Conservation (phyloP, 2,888 invertebrate genomes). For the Nomada goodeniana region DNA sequence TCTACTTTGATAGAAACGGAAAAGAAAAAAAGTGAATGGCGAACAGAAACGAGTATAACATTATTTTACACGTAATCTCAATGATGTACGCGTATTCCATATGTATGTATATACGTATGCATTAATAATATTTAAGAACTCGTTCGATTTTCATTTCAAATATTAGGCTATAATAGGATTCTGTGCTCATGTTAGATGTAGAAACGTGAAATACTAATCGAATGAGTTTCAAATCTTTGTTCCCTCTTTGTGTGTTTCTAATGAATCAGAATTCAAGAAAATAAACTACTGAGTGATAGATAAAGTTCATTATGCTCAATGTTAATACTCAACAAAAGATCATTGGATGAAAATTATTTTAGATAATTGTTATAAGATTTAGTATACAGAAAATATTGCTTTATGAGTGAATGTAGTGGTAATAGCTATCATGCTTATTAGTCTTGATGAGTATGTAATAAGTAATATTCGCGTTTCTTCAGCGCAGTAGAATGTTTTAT, state of each 20-base stretch:
- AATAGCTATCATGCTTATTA: conserved; percentile 33
- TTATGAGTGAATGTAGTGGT: conserved; percentile 28
- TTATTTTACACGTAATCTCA: conserved; percentile 28
- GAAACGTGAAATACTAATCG: conserved; percentile 37
- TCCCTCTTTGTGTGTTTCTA: conserved; percentile 23
- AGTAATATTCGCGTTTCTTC: conserved; percentile 14
- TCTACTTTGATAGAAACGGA: conserved; percentile 51
- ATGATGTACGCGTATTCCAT: conserved; percentile 8
- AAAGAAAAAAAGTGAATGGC: conserved; percentile 31
- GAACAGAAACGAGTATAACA: conserved; percentile 21
- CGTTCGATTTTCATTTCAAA: conserved; percentile 55
- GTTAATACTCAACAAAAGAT: conserved; percentile 54
- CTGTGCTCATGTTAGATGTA: conserved; percentile 35
- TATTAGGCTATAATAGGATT: conserved; percentile 42
- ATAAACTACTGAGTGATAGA: conserved; percentile 77
- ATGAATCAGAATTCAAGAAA: conserved; percentile 68
- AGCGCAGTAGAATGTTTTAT: conserved; percentile 12
- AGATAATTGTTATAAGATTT: conserved; percentile 31
- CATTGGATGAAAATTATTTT: conserved; percentile 34
- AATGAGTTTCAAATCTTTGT: conserved; percentile 42
- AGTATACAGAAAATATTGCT: conserved; percentile 28
- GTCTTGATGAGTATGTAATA: conserved; percentile 14
- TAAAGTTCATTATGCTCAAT: conserved; percentile 32
- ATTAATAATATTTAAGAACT: conserved; percentile 35
- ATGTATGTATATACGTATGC: conserved; percentile 34